Conservation (phyloP, 2,113 vertebrate species). For the Apaloderma vittatum region DNA sequence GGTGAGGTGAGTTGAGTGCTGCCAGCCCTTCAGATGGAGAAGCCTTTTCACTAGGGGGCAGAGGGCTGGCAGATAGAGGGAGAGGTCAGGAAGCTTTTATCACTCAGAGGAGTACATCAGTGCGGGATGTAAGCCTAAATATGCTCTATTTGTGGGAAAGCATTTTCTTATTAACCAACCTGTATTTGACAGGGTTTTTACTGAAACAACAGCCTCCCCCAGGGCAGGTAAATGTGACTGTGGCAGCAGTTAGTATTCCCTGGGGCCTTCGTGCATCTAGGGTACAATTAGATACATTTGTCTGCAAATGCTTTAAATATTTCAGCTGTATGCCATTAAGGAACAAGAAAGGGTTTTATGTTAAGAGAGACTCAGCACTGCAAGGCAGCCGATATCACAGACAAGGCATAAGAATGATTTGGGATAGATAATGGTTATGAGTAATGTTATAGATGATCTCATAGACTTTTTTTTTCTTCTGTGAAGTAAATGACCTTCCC, state of each 20-base stretch:
- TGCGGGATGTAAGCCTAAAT: not conserved
- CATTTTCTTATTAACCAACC: conserved; percentile 47
- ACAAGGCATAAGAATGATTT: conserved; percentile 68
- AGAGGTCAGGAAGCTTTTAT: not conserved
- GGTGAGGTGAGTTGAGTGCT: not conserved
- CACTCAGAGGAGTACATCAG: not conserved
- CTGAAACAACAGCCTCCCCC: conserved; percentile 38
- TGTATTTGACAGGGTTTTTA: conserved; percentile 28
- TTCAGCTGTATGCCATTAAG: conserved; percentile 70
- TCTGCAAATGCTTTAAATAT: conserved; percentile 73
- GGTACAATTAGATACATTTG: conserved; percentile 63
- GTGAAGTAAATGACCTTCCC: conserved; percentile 68
- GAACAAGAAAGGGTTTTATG: conserved; percentile 60
- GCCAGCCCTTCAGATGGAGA: not conserved
- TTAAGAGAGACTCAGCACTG: conserved; percentile 47
- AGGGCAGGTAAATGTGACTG: conserved; percentile 60
- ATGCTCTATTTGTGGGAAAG: conserved; percentile 3
- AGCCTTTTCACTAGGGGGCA: not conserved
- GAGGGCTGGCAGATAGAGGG: accelerated
- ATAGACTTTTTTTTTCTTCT: conserved; percentile 35
- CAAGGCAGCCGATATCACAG: conserved; percentile 64
- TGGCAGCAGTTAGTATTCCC: conserved; percentile 29
- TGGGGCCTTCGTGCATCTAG: not conserved
- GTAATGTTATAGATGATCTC: conserved; percentile 75
- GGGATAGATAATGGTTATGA: conserved; percentile 70